Base-by-base conservation (phyloP, 2,113 vertebrate genomes). In the Pogonocichla stellata region DNA sequence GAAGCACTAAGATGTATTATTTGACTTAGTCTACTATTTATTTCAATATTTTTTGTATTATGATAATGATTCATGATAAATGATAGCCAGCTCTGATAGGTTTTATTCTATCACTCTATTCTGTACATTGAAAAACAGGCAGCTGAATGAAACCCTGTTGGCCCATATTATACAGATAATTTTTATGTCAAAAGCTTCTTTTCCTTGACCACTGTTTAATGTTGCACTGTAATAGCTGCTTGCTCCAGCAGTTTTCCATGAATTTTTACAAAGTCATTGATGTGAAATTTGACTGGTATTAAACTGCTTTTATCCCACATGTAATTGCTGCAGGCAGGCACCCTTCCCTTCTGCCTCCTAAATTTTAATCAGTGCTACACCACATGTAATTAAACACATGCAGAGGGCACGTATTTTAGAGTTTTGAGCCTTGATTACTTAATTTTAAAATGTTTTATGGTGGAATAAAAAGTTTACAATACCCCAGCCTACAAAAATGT, bases 391-490 rank as follows among this genome's bases (percentile, higher is more conserved):
- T 94, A 94, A 91, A 90, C 54, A 36, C 45, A 85, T 28, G 51
- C 43, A 91, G 29, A 34, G 57, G 43, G 22, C 42, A 80, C 31
- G 54, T 78, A 24, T 81, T 54, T 84, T 56, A 80, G 67, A 38
- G 10, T n/a, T 80, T 45, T 65, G 40, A 94, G 80, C 15, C 29
- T 58, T 77, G 58, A 92, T 95, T 86, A 78, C 22, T 79, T 91
- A 70, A 78, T 93, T 94, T 88, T 54, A 71, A 91, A 79, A 72
- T 85, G n/a, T n/a, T 94, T 93, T 94, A 93, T 71, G 40, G 17
- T 24, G 40, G 26, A 88, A 93, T 96, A 90, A 96, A 86, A 96
- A 91, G 70, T 74, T 60, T 81, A 83, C 19, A 93, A 14, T 86
- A 13, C 83, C 90, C 72, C 36, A 92, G 69, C 31, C 80, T 79